Percentiles rank a stretch among this genome's conserved stretches.
Evolutionary conservation across 30 jellyfish, hydroid and myxozoan genomes (phyloP).

Genomic region (Hydractinia echinata): DNA sequence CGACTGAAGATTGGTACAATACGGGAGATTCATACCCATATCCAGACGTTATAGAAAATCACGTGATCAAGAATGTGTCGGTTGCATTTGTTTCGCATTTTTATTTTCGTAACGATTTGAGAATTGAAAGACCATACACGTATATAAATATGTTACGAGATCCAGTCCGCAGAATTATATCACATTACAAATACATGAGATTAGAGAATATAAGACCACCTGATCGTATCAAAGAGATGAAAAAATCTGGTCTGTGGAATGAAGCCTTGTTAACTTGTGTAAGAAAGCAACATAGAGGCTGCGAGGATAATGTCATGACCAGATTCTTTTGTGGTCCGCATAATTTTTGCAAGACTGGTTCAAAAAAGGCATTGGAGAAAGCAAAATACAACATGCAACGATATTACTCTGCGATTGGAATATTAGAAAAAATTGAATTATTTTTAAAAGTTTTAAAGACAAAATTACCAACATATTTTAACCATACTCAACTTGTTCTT

Average conservation of each 20-base stretch:
- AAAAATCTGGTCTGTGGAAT: conserved; percentile 50
- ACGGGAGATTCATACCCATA: conserved; percentile 78
- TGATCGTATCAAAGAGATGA: conserved; percentile 62
- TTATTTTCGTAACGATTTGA: conserved; percentile 46
- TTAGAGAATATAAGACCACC: conserved; percentile 46
- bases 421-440: conserved; percentile 39
- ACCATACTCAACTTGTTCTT: too few species aligned
- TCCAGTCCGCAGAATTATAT: conserved; percentile 64
- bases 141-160: conserved; percentile 77
- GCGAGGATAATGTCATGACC: conserved; percentile 86
- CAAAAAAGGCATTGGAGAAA: conserved; percentile 45
- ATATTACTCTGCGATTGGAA: conserved; percentile 74
- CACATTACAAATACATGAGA: conserved; percentile 82
- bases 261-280: conserved; percentile 72
- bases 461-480: conserved; percentile 65
- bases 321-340: conserved; percentile 75
- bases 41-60: conserved; percentile 65
- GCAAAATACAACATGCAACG: conserved; percentile 71
- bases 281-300: conserved; percentile 73
- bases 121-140: conserved; percentile 45
- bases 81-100: conserved; percentile 66
- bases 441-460: conserved; percentile 42
- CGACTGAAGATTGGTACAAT: conserved; percentile 95
- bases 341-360: conserved; percentile 56
- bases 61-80: conserved; percentile 16